Base-by-base conservation (phyloP, 53 echinoderm and acorn worm species). In the Stichopus horrens region DNA sequence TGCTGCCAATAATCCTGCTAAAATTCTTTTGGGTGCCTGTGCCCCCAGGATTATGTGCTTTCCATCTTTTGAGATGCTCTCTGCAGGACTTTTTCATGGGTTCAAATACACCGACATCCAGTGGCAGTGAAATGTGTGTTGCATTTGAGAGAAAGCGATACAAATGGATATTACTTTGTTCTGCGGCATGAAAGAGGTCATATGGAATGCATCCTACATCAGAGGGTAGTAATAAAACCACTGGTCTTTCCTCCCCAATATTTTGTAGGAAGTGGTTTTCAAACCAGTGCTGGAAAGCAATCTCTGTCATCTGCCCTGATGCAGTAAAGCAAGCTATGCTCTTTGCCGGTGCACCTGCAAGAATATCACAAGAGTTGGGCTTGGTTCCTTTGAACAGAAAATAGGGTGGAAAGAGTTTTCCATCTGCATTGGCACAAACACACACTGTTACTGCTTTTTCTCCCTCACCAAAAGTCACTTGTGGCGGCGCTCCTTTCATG, bases 71-170 rank as follows among this genome's bases (percentile, higher is more conserved):
- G 6, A 86, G 54, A 23, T 74, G 20, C 8, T 86, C 74, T 73
- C 86, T 71, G 73, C n/a, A 86, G 53, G 54, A 74, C 54, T 19
- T 52, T 78, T 86, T 77, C 86, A 87, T 76, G 19, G 60, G 91
- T 20, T 78, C 87, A 60, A 86, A 90, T 5, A 87, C 86, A 18
- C 78, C 91, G 20, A 87, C 86, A 79, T 90, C 90, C 5, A 90
- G 58, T 37, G 86, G 90, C 53, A 86, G 90, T 6, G 76, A 82
- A 9, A 57, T 74, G 22, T 84, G 85, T 5, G 74, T 90, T 11
- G 74, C 73, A 74, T 86, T 86, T 11, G 86, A 73, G 4, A 86
- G 74, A 74, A 86, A 71, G 14, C 74, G 74, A 73, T 54, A 86
- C 0, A 55, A 52, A 9, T 86, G 55, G 6, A 86, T 73, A 20